Evolutionary conservation across 2,888 invertebrate species (phyloP).

Genomic region (Harmothoe impar): DNA sequence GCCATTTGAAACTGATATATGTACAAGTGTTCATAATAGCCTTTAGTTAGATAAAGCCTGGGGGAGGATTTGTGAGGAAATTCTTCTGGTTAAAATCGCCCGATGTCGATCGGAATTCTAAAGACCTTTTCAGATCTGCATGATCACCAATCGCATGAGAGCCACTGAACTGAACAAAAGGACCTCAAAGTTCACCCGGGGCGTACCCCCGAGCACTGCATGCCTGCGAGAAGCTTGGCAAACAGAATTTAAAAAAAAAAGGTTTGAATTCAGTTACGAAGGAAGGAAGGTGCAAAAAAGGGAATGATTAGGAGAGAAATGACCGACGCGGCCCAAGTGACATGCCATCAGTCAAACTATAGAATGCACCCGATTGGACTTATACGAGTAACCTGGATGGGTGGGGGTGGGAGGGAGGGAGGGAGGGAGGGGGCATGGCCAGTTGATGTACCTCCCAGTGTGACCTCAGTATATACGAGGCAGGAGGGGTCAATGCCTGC

Average conservation of each 20-base stretch:
- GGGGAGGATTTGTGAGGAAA: too few species aligned
- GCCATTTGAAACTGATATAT: too few species aligned
- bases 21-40: too few species aligned
- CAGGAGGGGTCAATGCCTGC: background rate
- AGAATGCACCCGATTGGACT: background rate
- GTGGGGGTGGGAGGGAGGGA: background rate
- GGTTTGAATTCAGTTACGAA: background rate
- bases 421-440: background rate
- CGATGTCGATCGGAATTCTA: background rate
- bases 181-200: background rate
- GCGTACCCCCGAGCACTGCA: background rate
- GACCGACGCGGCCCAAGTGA: background rate
- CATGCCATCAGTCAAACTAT: conserved; percentile 19
- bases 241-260: background rate
- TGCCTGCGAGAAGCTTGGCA: background rate
- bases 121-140: background rate
- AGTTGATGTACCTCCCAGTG: conserved; percentile 9
- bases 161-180: too few species aligned
- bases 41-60: too few species aligned
- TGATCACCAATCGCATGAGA: background rate
- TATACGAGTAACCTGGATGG: background rate
- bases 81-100: too few species aligned
- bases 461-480: background rate
- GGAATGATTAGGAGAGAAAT: background rate
- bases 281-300: background rate